Evolutionary conservation across 2,888 invertebrate species (phyloP), one percentile per base, ranked within the genome.

Genomic region (Cordilura impudica): DNA sequence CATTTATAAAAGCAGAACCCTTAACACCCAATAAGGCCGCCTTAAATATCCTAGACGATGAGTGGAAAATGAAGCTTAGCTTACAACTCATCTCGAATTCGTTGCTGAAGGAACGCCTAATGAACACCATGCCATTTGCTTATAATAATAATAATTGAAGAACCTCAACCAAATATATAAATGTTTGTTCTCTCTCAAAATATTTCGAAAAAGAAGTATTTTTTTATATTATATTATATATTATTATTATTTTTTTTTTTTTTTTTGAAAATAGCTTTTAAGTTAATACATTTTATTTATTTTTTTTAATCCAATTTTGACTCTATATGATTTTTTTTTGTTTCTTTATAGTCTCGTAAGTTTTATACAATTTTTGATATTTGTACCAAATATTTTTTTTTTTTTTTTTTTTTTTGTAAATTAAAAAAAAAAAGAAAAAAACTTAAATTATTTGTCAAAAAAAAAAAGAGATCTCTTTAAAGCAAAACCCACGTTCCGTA

Each of bases 1-100:
- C 26, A 19, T 61, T 53, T 26, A 63, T 60, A 0, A 87, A 86
- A 71, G 26, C 83, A 19, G 88, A 88, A 65, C 85, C 86, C 12
- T 63, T 87, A 29, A 85, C 85, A 39, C 86, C 85, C 31, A 63
- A 77, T 66, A 85, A 87, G 60, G 83, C 80, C 70, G 21, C 69
- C 23, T 70, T 85, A 49, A 78, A 84, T 69, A 83, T 87, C 75
- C 82, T 87, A 71, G 87, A 86, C 77, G 89, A 89, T 71, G 89
- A 89, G 75, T 89, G 89, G 89, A 89, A 90, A 83, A 89, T 89
- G 89, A 90, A 89, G 84, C 84, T 89, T 43, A 89, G 90, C 81
- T 85, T 89, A 83, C 90, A 90, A 83, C 84, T 89, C 58, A 89
- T 89, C 76, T 89, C 89, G 63, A 89, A 89, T 85, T 88, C 89